These are phyloP conservation scores for Oncopeltus fasciatus DNA, from an alignment of 1,140 invertebrate genomes.

Conservation along the genomic window DNA sequence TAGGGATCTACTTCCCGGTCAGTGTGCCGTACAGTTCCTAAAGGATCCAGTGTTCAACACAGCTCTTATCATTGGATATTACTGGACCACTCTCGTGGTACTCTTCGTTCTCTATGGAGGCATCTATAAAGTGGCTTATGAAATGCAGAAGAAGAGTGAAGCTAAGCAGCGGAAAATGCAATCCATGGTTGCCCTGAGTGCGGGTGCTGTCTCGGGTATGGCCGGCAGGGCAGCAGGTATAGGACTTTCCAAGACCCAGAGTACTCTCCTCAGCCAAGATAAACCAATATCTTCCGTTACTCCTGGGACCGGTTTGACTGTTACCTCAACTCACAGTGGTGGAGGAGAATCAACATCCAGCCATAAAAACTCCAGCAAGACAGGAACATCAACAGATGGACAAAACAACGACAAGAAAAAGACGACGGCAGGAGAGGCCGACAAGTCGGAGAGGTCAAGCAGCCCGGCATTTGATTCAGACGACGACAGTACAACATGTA, in stretches of 20 bases:
- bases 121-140: constrained; percentile 95
- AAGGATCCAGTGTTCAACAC: constrained; percentile 97
- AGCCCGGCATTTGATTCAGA: constrained; percentile 93
- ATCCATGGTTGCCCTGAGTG: constrained; percentile 77
- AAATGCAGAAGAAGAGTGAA: constrained; percentile 95
- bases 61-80: constrained; percentile 93
- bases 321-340: constrained; percentile 21
- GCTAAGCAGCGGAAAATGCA: constrained; percentile 88
- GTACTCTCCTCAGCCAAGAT: constrained; percentile 52
- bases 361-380: constrained; percentile 42
- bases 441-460: constrained; percentile 79
- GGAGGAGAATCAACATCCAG: constrained; percentile 40
- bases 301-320: constrained; percentile 18
- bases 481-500: constrained; percentile 51
- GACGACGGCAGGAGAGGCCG: constrained; percentile 25
- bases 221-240: constrained; percentile 74
- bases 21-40: constrained; percentile 95
- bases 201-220: constrained; percentile 76
- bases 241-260: constrained; percentile 61
- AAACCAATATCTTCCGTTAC: constrained; percentile 37
- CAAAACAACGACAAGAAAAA: constrained; percentile 19
- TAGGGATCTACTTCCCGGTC: constrained; percentile 66
- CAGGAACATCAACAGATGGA: constrained; percentile 16
- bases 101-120: constrained; percentile 89
- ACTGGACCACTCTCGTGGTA: constrained; percentile 89